Evolutionary conservation across 1,140 invertebrate species (phyloP).

Genomic region (Seison nebaliae): DNA sequence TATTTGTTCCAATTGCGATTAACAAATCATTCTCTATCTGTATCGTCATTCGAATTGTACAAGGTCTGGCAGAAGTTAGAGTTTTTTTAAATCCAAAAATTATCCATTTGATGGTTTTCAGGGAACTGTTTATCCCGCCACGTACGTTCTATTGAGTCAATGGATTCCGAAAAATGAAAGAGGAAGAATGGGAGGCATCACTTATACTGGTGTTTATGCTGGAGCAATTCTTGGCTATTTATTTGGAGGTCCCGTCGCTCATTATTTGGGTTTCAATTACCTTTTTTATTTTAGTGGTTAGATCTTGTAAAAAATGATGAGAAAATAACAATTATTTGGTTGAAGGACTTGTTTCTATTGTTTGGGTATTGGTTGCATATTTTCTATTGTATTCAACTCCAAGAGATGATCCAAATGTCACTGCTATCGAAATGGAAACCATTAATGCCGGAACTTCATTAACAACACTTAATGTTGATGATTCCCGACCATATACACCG

Average conservation of each 20-base stretch:
- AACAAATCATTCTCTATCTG: neutral
- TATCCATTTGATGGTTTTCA: neutral
- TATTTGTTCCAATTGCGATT: neutral
- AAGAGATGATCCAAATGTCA: conserved; percentile 18
- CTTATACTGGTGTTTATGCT: neutral
- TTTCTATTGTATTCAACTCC: conserved; percentile 19
- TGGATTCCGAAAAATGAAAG: neutral
- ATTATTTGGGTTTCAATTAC: neutral
- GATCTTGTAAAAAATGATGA: neutral
- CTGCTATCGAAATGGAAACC: conserved; percentile 18
- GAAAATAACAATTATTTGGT: neutral
- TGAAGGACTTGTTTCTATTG: conserved; percentile 18
- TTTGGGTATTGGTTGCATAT: conserved; percentile 19
- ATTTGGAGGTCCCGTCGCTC: neutral
- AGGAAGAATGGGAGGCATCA: neutral
- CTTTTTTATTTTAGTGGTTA: conserved; percentile 15
- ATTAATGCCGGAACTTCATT: conserved; percentile 16
- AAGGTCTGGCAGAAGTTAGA: neutral
- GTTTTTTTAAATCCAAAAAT: neutral
- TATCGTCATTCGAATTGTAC: neutral
- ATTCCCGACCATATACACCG: conserved; percentile 15
- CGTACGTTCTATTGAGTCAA: neutral
- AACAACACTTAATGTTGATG: neutral
- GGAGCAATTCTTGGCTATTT: too few species aligned
- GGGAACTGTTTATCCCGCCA: neutral